Conservation (phyloP, 2,797 vertebrate genomes). For the Neosilurus mollespiculum region DNA sequence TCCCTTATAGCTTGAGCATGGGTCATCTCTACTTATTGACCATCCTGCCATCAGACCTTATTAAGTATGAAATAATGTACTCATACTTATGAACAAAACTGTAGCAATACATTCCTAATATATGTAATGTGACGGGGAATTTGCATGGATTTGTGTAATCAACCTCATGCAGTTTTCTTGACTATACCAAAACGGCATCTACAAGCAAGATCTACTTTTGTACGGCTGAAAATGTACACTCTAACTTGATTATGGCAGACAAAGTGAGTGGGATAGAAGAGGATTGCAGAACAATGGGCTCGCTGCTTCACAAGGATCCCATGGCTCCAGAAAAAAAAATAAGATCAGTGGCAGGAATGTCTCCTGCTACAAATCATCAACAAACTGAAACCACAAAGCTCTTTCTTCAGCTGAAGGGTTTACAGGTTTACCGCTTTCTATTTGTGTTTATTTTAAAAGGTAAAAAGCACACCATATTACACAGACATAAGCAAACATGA, state of each 20-base stretch:
- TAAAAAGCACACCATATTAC: constrained; percentile 4
- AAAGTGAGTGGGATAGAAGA: constrained; percentile 42
- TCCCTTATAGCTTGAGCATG: too few species aligned
- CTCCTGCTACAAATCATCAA: constrained; percentile 34
- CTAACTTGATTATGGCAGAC: constrained; percentile 50
- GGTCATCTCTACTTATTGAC: too few species aligned
- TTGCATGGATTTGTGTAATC: not conserved
- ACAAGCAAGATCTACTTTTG: constrained; percentile 44
- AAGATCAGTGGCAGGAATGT: constrained; percentile 38
- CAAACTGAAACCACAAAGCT: constrained; percentile 42
- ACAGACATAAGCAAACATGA: constrained; percentile 30
- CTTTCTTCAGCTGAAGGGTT: constrained; percentile 25
- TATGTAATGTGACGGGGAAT: not conserved
- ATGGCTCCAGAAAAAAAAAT: constrained; percentile 44
- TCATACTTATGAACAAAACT: not conserved
- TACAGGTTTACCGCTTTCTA: constrained; percentile 18
- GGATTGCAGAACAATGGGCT: constrained; percentile 31
- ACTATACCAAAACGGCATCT: constrained; percentile 40
- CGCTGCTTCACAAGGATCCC: constrained; percentile 27
- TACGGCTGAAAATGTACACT: constrained; percentile 45
- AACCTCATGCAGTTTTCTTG: not conserved
- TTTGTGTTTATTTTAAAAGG: constrained; percentile 27
- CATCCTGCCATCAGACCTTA: not conserved
- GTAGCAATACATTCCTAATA: not conserved
- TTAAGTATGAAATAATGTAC: not conserved